Evolutionary conservation across 2,888 invertebrate genomes (phyloP).

Genomic region (Drosophila niveifrons): DNA sequence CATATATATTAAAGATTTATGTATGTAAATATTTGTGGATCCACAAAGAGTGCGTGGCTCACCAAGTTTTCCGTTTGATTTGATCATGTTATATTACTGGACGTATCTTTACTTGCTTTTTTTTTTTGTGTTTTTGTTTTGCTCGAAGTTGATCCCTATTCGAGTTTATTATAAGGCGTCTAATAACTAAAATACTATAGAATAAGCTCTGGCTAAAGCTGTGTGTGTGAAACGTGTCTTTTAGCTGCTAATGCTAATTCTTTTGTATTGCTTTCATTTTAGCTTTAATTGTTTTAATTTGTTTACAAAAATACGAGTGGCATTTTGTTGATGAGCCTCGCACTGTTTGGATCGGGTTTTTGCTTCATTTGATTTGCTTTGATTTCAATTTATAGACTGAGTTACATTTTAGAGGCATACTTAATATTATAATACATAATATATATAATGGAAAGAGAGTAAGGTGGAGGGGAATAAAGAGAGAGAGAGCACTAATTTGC

Average conservation of each 20-base stretch:
- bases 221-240: conserved; percentile 30
- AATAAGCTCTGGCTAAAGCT: conserved; percentile 65
- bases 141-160: conserved; percentile 26
- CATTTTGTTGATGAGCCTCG: conserved; percentile 45
- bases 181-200: conserved; percentile 51
- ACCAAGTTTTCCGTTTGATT: conserved; percentile 48
- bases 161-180: conserved; percentile 32
- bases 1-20: conserved; percentile 32
- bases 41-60: conserved; percentile 40
- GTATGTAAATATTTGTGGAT: conserved; percentile 36
- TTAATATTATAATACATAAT: conserved; percentile 32
- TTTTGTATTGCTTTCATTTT: conserved; percentile 37
- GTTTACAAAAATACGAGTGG: conserved; percentile 47
- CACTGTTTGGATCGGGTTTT: conserved; percentile 30
- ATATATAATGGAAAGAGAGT: conserved; percentile 12
- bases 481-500: conserved; percentile 50
- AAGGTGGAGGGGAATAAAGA: conserved; percentile 32
- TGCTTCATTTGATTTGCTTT: conserved; percentile 25
- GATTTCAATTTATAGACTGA: conserved; percentile 32
- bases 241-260: conserved; percentile 32
- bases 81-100: conserved; percentile 45
- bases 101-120: conserved; percentile 49
- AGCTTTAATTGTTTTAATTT: conserved; percentile 3
- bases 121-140: conserved; percentile 22
- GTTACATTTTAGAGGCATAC: conserved; percentile 43